Evolutionary conservation across 1,140 invertebrate genomes (phyloP), one percentile per base, ranked within the genome.

Genomic region (Bombus affinis): DNA sequence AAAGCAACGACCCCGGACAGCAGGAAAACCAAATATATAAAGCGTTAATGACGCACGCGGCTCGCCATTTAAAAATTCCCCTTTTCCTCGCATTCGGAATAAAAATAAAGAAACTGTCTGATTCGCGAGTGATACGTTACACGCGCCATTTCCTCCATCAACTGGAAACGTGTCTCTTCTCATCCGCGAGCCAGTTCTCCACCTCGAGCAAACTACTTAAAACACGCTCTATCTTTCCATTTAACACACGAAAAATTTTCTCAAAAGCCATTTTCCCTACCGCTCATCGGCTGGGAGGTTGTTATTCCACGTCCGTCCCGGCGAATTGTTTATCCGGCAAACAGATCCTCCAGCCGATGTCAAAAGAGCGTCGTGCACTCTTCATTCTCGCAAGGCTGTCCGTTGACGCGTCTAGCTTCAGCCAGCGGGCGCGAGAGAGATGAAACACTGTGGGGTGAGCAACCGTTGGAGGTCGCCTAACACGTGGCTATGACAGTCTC

Each of bases 261-360:
- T 47, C 32, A 28, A 53, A 68, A 47, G 10, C 39, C n/a, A 32
- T 66, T 66, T 66, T 18, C 65, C 15, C 65, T 15, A 35, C 0
- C 3, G 12, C 32, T 68, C 62, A 18, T 70, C 42, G 9, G n/a
- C 39, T 22, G 47, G 1, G 32, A 65, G 42, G 47, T 79, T 91
- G 86, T 90, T 90, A 88, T 88, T 90, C 89, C 83, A 81, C 59
- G 68, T 70, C 81, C 62, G 47, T 53, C 85, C 82, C 78, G 76
- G 83, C 70, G 89, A 91, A 92, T 87, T 92, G 90, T 93, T 93
- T 93, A 91, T 93, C 92, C 87, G 80, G 68, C 89, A 92, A 91
- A 91, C 91, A 91, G 84, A 84, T 76, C 78, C 62, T 85, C 70
- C 83, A 85, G 35, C 85, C 85, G 85, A 78, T 86, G 82, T 90